Conservation (phyloP, 1,140 invertebrate species). For the Drosophila rhopaloa region DNA sequence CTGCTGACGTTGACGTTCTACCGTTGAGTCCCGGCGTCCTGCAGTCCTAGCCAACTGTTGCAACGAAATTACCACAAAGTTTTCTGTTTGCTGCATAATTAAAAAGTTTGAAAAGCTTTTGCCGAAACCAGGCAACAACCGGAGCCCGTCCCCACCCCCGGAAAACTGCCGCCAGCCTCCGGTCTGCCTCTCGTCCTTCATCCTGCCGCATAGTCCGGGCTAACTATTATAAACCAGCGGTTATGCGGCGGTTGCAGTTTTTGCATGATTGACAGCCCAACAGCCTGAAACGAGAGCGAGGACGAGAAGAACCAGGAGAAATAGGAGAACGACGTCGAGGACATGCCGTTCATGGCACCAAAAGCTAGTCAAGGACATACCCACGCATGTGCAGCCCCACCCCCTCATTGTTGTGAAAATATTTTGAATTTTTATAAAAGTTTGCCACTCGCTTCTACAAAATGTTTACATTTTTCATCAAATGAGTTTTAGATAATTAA, state of each 20-base stretch:
- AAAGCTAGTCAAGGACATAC: constrained; percentile 73
- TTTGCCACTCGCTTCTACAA: constrained; percentile 20
- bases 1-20: constrained; percentile 60
- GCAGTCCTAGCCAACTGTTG: constrained; percentile 71
- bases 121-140: constrained; percentile 74
- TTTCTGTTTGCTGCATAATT: constrained; percentile 83
- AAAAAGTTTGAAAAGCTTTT: constrained; percentile 83
- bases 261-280: constrained; percentile 81
- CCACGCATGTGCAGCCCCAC: constrained; percentile 47
- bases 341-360: constrained; percentile 26
- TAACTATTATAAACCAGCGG: constrained; percentile 79
- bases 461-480: constrained; percentile 56
- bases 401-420: constrained; percentile 24
- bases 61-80: constrained; percentile 81
- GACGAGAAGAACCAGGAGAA: constrained; percentile 1
- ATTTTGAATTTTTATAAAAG: constrained; percentile 50
- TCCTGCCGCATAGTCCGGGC: constrained; percentile 31
- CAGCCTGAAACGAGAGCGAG: constrained; percentile 54
- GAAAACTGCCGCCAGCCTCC: not conserved
- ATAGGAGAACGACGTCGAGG: constrained; percentile 14
- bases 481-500: constrained; percentile 67
- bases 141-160: constrained; percentile 5
- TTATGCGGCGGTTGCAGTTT: constrained; percentile 79
- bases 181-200: constrained; percentile 3
- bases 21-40: constrained; percentile 31